These are phyloP conservation scores for Puma concolor DNA, from an alignment of 2,113 vertebrate species.

Conservation along the genomic window DNA sequence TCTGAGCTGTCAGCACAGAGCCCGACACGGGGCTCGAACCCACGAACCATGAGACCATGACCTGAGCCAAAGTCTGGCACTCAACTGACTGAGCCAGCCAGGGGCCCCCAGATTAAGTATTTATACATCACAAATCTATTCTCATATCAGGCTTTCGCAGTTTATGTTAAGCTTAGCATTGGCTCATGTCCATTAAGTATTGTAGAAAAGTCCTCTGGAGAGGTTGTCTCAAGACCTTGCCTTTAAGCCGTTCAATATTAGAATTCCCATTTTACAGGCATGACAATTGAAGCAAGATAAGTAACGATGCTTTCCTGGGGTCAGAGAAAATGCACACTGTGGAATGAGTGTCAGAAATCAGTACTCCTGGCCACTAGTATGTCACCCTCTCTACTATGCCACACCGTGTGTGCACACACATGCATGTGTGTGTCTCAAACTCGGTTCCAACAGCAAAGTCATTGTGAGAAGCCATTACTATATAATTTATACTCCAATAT, in stretches of 20 bases:
- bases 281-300: background rate
- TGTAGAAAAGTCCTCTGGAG: background rate
- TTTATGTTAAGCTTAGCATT: constrained; percentile 43
- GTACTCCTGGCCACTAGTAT: background rate
- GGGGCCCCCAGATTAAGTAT: background rate
- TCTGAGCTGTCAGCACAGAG: too few relatives aligned
- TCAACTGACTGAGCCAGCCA: too few relatives aligned
- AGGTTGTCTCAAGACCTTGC: background rate
- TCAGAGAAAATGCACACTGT: background rate
- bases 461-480: background rate
- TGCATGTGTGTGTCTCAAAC: background rate
- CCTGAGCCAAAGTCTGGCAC: too few relatives aligned
- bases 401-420: background rate
- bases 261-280: constrained; percentile 6
- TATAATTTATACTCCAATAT: background rate
- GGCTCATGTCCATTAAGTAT: background rate
- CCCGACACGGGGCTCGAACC: too few relatives aligned
- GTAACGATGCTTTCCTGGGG: background rate
- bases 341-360: background rate
- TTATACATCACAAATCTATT: background rate
- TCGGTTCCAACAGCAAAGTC: background rate
- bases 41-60: too few relatives aligned
- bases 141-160: background rate
- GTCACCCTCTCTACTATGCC: background rate
- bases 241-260: background rate